A percentile compares a stretch with the other conserved stretches of the same genome.
Conservation (phyloP, 53 echinoderm and acorn worm genomes). For the Crossaster papposus region DNA sequence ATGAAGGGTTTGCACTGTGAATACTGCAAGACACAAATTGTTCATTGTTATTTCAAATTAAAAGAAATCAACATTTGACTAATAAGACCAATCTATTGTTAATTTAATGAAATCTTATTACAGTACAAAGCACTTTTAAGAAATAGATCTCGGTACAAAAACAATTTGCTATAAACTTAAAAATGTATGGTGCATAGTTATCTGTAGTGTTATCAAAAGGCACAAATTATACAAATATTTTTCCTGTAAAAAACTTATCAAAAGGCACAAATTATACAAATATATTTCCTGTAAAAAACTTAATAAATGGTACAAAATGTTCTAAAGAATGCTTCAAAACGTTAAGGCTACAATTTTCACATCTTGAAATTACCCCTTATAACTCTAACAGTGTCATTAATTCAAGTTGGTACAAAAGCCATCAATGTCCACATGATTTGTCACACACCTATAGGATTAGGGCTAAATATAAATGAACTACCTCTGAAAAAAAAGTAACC, state of each 20-base stretch:
- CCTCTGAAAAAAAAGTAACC: background rate
- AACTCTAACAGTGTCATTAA: no score
- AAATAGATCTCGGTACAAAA: background rate
- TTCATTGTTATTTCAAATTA: no score
- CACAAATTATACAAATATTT: background rate
- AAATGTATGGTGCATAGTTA: background rate
- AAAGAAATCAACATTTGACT: background rate
- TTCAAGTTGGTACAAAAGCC: no score
- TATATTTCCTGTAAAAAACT: background rate
- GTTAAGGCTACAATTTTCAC: no score
- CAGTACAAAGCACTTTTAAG: background rate
- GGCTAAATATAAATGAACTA: background rate
- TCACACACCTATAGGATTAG: no score
- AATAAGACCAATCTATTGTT: background rate
- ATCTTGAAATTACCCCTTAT: no score
- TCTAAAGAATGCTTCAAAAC: background rate
- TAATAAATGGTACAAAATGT: background rate
- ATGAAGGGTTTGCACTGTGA: no score
- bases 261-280: no score
- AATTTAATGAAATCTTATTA: background rate
- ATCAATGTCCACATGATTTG: no score
- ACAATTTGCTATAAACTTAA: background rate
- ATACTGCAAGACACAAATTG: no score
- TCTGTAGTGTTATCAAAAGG: background rate
- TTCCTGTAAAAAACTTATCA: background rate